Evolutionary conservation across 1,140 invertebrate genomes (phyloP).

Genomic region (Drosophila carrolli): DNA sequence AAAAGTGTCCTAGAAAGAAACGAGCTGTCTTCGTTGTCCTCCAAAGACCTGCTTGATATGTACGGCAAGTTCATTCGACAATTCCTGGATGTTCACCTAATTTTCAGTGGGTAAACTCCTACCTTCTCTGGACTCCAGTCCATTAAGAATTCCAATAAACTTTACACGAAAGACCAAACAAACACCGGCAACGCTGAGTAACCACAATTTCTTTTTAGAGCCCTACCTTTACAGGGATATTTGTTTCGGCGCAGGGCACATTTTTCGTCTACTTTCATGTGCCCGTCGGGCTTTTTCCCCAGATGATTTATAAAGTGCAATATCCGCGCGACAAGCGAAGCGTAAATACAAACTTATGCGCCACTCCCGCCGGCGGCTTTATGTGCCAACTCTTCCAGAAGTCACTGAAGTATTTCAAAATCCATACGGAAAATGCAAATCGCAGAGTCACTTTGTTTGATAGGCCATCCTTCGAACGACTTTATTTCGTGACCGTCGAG

Average conservation of each 20-base stretch:
- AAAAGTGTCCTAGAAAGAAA: constrained; percentile 7
- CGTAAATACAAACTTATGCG: constrained; percentile 63
- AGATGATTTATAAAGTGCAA: constrained; percentile 77
- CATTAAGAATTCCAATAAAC: constrained; percentile 35
- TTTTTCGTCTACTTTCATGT: constrained; percentile 35
- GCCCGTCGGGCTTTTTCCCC: constrained; percentile 22
- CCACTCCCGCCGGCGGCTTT: constrained; percentile 17
- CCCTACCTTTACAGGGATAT: constrained; percentile 25
- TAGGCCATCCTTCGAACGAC: constrained; percentile 51
- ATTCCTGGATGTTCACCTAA: constrained; percentile 5
- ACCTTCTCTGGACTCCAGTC: background rate
- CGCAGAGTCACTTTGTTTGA: constrained; percentile 53
- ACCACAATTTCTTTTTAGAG: constrained; percentile 10
- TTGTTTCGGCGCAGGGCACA: constrained; percentile 39
- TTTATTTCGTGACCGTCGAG: constrained; percentile 48
- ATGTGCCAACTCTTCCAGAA: constrained; percentile 18
- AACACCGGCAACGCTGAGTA: constrained; percentile 13
- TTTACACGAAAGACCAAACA: constrained; percentile 21
- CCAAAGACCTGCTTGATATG: background rate
- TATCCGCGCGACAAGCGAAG: constrained; percentile 56
- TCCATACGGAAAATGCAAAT: constrained; percentile 52
- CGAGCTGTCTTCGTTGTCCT: constrained; percentile 5
- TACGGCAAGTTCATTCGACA: background rate
- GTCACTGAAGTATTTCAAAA: constrained; percentile 20
- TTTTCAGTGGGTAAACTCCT: background rate